These are phyloP conservation scores for Boleophthalmus pectinirostris DNA, from an alignment of 2,113 vertebrate species.

Conservation along the genomic window DNA sequence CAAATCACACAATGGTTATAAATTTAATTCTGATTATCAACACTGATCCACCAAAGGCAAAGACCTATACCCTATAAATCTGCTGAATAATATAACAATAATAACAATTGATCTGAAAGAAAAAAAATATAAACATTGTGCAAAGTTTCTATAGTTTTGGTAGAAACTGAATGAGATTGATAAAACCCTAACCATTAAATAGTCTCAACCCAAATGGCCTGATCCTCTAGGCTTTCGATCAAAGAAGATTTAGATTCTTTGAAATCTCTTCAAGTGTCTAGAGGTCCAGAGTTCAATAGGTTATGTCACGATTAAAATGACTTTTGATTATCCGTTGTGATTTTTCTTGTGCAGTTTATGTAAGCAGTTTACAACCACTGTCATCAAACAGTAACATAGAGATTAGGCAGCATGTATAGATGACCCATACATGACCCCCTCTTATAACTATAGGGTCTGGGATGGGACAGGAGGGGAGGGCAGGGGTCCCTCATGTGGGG, in stretches of 20 bases:
- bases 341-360: constrained; percentile 22
- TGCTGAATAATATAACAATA: not conserved
- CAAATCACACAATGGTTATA: constrained; percentile 42
- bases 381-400: constrained; percentile 12
- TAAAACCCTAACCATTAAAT: constrained; percentile 28
- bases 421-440: constrained; percentile 10
- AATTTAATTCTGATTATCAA: constrained; percentile 60
- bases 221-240: not conserved
- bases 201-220: constrained; percentile 29
- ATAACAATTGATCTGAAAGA: not conserved
- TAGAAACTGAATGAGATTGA: not conserved
- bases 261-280: not conserved
- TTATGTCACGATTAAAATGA: constrained; percentile 4
- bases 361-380: constrained; percentile 24
- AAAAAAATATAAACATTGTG: not conserved
- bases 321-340: constrained; percentile 4
- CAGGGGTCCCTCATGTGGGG: constrained; percentile 20
- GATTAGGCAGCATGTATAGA: constrained; percentile 18
- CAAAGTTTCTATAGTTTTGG: not conserved
- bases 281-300: not conserved
- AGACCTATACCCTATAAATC: constrained; percentile 10
- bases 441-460: constrained; percentile 21
- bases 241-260: constrained; percentile 1
- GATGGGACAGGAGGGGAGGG: constrained; percentile 5
- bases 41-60: constrained; percentile 26